A percentile compares a stretch with the other conserved stretches of the same genome.
Evolutionary conservation across 2,888 invertebrate species (phyloP).

Genomic region (Acrobasis consociella): DNA sequence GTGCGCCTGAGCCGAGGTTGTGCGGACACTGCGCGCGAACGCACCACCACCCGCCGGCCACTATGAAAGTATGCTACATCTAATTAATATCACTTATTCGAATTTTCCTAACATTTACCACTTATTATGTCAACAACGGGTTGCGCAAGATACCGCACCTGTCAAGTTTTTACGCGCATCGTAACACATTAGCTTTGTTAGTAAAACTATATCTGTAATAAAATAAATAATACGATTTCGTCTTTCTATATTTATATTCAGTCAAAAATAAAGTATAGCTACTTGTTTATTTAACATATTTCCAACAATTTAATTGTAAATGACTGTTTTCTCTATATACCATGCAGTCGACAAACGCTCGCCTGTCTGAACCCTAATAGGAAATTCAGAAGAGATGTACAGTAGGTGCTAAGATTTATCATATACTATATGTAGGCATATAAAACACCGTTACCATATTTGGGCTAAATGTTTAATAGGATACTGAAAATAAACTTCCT

Average conservation of each 20-base stretch:
- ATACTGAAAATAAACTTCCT: neutral
- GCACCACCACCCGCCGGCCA: conserved; percentile 45
- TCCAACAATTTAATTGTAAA: too few species aligned
- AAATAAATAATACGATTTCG: too few species aligned
- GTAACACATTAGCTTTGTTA: conserved; percentile 12
- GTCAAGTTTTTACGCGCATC: conserved; percentile 26
- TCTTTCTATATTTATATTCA: too few species aligned
- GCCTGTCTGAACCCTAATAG: too few species aligned
- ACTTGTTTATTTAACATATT: too few species aligned
- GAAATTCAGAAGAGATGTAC: too few species aligned
- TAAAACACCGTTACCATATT: neutral
- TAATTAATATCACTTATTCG: conserved; percentile 73
- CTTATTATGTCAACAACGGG: conserved; percentile 55
- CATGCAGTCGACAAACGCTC: too few species aligned
- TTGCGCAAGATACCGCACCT: conserved; percentile 35
- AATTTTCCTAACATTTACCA: conserved; percentile 63
- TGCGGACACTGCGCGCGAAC: conserved; percentile 55
- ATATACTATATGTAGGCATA: too few species aligned
- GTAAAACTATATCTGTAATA: neutral
- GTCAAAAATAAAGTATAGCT: too few species aligned
- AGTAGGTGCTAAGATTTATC: too few species aligned
- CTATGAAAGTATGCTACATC: conserved; percentile 71
- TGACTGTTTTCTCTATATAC: too few species aligned
- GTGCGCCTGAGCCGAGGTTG: conserved; percentile 64
- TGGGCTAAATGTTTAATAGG: neutral